Evolutionary conservation across 1,140 invertebrate genomes (phyloP), one percentile per base, ranked within the genome.

Genomic region (Drosophila biarmipes): DNA sequence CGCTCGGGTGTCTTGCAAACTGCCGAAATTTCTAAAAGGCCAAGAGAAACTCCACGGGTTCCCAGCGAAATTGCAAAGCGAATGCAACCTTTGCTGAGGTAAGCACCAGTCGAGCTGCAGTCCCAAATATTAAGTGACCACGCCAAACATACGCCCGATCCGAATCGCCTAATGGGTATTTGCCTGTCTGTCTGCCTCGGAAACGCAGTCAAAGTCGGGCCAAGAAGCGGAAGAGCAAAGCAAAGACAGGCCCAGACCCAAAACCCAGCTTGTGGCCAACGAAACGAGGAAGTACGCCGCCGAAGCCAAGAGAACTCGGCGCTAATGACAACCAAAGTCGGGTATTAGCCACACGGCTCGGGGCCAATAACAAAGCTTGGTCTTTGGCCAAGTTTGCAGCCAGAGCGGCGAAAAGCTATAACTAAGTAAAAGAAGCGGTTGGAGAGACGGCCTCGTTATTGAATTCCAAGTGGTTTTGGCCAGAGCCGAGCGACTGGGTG

Each of bases 381-480:
- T 53, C 46, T 49, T 31, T 31, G 38, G 61, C 31, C 52, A 62
- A 74, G 51, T 42, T 55, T 37, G 49, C 37, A 61, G 59, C 51
- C 42, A 43, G 52, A 61, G 63, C 40, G n/a, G 21, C 66, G 49
- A 69, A 69, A 69, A 29, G 19, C 31, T 24, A 62, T 61, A 61
- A 62, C 34, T 17, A 27, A 68, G 51, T 51, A 73, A 73, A 61
- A 72, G 55, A 59, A 59, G 55, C 66, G 38, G 53, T 66, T 52
- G 35, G 64, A 24, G 35, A 67, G 63, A 51, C 72, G 74, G 74
- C 82, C 82, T 86, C 71, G 82, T 87, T 87, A 86, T 86, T 86
- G 84, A 86, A 86, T 82, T 86, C 62, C 74, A 66, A 80, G 77
- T 61, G 63, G 55, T 56, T 74, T 59, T 80, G 71, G 58, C 37